Evolutionary conservation across 2,113 vertebrate genomes (phyloP).

Genomic region (Ailurus styani): DNA sequence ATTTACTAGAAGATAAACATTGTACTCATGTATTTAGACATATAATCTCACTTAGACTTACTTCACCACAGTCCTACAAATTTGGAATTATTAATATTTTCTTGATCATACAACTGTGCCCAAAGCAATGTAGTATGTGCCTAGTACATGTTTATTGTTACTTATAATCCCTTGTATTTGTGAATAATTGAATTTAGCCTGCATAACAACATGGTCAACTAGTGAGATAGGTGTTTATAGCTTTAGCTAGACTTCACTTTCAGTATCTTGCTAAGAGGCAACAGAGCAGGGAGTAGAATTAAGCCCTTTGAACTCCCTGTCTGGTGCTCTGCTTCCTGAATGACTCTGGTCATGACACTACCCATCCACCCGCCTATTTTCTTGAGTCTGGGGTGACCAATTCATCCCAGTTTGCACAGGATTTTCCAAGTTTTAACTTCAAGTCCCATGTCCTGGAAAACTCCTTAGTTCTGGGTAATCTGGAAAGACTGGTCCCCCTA

Average conservation of each 20-base stretch:
- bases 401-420: neutral
- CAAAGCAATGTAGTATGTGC: neutral
- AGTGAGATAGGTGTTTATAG: neutral
- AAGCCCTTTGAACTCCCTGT: neutral
- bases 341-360: neutral
- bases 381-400: neutral
- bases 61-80: neutral
- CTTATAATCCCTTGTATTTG: neutral
- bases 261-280: neutral
- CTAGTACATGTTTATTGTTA: neutral
- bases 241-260: neutral
- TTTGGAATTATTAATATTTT: neutral
- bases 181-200: constrained; percentile 41
- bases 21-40: constrained; percentile 2
- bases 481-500: neutral
- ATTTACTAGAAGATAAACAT: neutral
- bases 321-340: neutral
- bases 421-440: neutral
- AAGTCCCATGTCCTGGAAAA: neutral
- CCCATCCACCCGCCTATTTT: neutral
- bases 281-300: neutral
- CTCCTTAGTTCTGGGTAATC: neutral
- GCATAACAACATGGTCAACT: neutral
- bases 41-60: neutral
- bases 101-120: neutral